Base-by-base conservation (phyloP, 1,140 invertebrate species). In the Gonatopus flavifemur region DNA sequence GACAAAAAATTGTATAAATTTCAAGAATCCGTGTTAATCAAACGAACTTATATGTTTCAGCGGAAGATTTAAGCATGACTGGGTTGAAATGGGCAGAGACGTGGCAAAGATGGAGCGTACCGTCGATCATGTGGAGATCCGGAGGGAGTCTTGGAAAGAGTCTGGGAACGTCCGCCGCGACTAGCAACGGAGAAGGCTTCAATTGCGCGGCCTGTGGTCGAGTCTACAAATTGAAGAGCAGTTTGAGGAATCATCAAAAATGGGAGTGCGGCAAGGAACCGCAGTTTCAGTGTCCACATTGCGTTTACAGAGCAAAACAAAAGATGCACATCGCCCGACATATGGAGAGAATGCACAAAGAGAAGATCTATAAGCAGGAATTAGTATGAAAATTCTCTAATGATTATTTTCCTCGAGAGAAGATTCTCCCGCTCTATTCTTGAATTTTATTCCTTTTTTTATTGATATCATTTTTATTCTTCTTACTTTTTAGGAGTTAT, bases 191-290 rank as follows among this genome's bases (percentile, higher is more conserved):
- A 3, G 74, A 74, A 15, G 84, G 85, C 51, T 87, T 90, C 72
- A 86, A 86, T 62, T 90, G 87, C 72, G 81, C 86, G 12, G 86
- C 88, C 56, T 92, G 89, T 73, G 89, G 88, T 37, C 82, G 89
- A 33, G 84, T 88, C 37, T 92, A 92, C 76, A 91, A 91, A 69
- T 80, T 91, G 36, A 91, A 91, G 74, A 90, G 88, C 50, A 91
- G 88, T 60, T 78, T 92, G 65, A 80, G 89, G 18, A 92, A 91
- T 68, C 89, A 91, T 69, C 88, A 91, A 76, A 91, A 91, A 70
- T 92, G 89, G 89, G 89, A 92, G 70, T 92, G 89, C 72, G 88
- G 88, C 55, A 90, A 89, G 73, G 88, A 90, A 71, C 88, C 88
- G 1, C 88, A 90, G 69, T 91, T 90, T 68, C 86, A 88, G 61